Evolutionary conservation across 1,140 invertebrate species (phyloP).

Genomic region (Zaprionus gabonicus): DNA sequence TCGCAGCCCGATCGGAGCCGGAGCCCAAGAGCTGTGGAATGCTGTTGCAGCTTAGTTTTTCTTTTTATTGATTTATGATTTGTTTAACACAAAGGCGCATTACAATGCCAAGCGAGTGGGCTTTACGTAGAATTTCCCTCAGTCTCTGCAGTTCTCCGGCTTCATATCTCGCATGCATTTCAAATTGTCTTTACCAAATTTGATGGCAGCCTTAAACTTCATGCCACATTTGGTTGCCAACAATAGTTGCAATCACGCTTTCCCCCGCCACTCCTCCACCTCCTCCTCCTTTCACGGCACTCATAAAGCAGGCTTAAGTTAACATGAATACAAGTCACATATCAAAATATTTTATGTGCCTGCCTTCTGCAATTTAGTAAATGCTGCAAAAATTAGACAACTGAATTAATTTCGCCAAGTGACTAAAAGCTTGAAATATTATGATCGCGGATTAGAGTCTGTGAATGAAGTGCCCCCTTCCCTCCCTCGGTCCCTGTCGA

Average conservation of each 20-base stretch:
- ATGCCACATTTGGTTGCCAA: conserved; percentile 78
- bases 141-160: conserved; percentile 23
- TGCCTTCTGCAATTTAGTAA: conserved; percentile 69
- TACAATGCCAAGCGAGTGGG: conserved; percentile 68
- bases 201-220: conserved; percentile 82
- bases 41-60: conserved; percentile 74
- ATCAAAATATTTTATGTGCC: conserved; percentile 81
- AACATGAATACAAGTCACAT: conserved; percentile 79
- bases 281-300: conserved; percentile 1
- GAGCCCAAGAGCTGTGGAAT: conserved; percentile 50
- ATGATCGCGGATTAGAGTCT: conserved; percentile 52
- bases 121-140: conserved; percentile 71
- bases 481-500: background rate
- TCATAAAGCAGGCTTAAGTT: conserved; percentile 83
- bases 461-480: conserved; percentile 23
- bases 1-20: conserved; percentile 13
- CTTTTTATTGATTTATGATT: conserved; percentile 83
- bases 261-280: background rate
- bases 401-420: conserved; percentile 76
- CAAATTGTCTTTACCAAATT: conserved; percentile 82
- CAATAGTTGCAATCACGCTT: conserved; percentile 80
- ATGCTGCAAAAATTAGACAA: conserved; percentile 78
- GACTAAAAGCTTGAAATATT: conserved; percentile 82
- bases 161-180: conserved; percentile 62
- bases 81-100: conserved; percentile 82